A percentile compares a stretch with the other conserved stretches of the same genome.
These are phyloP conservation scores for Gastracanthus pulcherrimus DNA, from an alignment of 2,888 invertebrate genomes.

Conservation along the genomic window DNA sequence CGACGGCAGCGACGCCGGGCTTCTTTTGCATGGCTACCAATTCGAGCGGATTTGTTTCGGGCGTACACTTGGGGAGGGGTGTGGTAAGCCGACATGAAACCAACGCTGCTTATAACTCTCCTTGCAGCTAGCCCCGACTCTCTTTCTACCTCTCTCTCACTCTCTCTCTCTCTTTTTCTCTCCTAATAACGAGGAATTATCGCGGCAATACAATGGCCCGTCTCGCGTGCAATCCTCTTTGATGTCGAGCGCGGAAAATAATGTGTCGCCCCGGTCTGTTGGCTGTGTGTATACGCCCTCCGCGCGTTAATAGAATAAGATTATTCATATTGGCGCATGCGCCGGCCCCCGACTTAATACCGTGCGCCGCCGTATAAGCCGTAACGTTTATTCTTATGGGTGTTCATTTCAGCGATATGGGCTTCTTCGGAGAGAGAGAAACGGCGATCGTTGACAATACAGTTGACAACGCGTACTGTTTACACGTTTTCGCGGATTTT, in stretches of 20 bases:
- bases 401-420: conserved; percentile 49
- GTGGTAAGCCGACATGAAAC: conserved; percentile 77
- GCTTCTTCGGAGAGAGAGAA: background rate
- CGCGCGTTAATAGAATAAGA: conserved; percentile 73
- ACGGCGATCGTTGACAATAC: conserved; percentile 1
- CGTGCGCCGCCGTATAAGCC: background rate
- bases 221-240: conserved; percentile 73
- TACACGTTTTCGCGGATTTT: conserved; percentile 27
- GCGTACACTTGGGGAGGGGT: conserved; percentile 76
- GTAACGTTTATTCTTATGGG: conserved; percentile 53
- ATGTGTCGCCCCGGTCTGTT: conserved; percentile 61
- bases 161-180: conserved; percentile 34
- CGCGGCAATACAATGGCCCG: conserved; percentile 73
- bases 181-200: conserved; percentile 78
- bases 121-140: conserved; percentile 24
- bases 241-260: conserved; percentile 76
- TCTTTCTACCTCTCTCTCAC: conserved; percentile 42
- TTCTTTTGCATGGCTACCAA: conserved; percentile 66
- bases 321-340: conserved; percentile 66
- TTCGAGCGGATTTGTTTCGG: conserved; percentile 76
- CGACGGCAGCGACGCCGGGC: conserved; percentile 4
- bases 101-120: conserved; percentile 62
- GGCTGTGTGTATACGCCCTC: background rate
- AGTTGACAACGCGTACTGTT: background rate
- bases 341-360: conserved; percentile 49